Evolutionary conservation across 2,113 vertebrate genomes (phyloP).

Genomic region (Cephalopterus ornatus): DNA sequence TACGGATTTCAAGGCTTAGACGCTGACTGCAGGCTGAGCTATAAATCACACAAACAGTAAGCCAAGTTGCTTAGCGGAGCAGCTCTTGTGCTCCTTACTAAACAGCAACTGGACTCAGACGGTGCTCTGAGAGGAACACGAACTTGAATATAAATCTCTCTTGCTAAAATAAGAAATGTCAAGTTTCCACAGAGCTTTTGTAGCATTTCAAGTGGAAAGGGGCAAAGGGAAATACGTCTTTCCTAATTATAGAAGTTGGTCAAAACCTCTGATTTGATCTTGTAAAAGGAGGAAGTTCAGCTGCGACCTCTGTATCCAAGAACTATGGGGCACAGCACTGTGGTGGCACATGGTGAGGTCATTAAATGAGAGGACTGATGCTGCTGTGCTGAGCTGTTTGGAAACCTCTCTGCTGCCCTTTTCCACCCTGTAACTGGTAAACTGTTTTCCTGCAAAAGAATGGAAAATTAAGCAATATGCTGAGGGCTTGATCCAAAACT

Average conservation of each 20-base stretch:
- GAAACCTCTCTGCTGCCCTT: constrained; percentile 16
- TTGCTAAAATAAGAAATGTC: neutral
- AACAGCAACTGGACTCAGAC: neutral
- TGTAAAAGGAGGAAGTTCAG: neutral
- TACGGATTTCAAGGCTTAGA: neutral
- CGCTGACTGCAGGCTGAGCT: neutral
- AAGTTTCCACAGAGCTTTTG: neutral
- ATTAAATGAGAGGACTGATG: neutral
- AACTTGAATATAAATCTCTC: neutral
- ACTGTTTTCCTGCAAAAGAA: constrained; percentile 48
- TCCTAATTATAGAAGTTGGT: neutral
- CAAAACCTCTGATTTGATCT: neutral
- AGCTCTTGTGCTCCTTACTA: fast-evolving
- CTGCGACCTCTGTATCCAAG: neutral
- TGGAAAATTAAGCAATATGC: constrained; percentile 63
- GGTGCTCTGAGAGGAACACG: neutral
- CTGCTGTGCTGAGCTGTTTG: neutral
- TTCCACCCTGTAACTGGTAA: constrained; percentile 28
- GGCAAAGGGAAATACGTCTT: neutral
- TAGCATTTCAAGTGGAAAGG: neutral
- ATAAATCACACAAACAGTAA: neutral
- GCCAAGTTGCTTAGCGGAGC: neutral
- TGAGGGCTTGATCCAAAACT: constrained; percentile 34
- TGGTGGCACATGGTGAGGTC: neutral
- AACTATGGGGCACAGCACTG: neutral